phyloP scores from a whole-genome alignment of 2,797 vertebrate genomes.

The Channa striata region DNA sequence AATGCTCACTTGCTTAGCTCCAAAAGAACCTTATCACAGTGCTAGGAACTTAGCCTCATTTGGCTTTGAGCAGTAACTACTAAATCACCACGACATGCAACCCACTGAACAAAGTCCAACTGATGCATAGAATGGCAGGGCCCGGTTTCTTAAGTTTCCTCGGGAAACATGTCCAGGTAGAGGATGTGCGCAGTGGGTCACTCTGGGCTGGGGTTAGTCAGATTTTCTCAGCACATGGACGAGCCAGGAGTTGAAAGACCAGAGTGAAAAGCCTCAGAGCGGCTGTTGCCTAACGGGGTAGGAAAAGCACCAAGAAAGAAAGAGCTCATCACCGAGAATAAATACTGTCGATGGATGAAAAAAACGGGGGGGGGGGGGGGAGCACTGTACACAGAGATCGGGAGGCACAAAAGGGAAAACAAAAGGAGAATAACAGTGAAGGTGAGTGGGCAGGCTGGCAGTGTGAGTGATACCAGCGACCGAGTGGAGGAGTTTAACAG shows the following conservation, averaged over 20 bases:
- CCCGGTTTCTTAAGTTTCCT: constrained; percentile 50
- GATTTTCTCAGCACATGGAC: constrained; percentile 49
- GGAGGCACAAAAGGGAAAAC: constrained; percentile 38
- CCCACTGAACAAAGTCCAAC: constrained; percentile 33
- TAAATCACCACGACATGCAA: constrained; percentile 25
- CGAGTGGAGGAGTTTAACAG: constrained; percentile 24
- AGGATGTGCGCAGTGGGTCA: constrained; percentile 47
- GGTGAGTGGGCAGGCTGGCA: constrained; percentile 32
- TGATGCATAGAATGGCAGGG: constrained; percentile 55
- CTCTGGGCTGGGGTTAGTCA: constrained; percentile 33
- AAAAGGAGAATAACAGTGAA: constrained; percentile 11
- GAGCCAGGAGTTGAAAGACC: constrained; percentile 57
- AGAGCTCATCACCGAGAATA: constrained; percentile 60
- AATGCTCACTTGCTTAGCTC: constrained; percentile 46
- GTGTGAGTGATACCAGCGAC: constrained; percentile 16
- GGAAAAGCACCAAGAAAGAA: constrained; percentile 69
- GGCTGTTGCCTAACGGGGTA: constrained; percentile 73
- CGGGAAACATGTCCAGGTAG: constrained; percentile 60
- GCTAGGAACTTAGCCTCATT: constrained; percentile 63
- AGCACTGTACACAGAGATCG: constrained; percentile 32
- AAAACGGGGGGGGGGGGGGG: too few species aligned
- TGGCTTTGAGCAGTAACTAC: constrained; percentile 57
- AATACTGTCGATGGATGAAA: constrained; percentile 9
- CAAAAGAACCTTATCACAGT: constrained; percentile 75
- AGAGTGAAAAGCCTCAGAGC: constrained; percentile 77